Base-by-base conservation (phyloP, 2,797 vertebrate genomes). In the Enoplosus armatus region DNA sequence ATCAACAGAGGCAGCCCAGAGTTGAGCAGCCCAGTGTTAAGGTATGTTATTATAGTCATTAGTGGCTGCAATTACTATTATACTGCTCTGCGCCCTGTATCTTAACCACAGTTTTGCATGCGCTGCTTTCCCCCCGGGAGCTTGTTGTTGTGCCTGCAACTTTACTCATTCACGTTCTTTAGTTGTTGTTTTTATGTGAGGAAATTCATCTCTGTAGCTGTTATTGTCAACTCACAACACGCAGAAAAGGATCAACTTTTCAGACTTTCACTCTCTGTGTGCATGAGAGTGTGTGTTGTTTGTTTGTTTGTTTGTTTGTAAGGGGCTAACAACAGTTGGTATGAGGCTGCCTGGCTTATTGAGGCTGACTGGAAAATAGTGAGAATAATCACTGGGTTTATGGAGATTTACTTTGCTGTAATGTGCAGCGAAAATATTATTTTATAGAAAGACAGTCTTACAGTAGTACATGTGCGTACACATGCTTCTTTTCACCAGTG, bases 41-140 rank as follows among this genome's bases (percentile, higher is more conserved):
- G 92, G 89, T 95, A 90, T 92, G 91, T 92, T 93, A 93, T 95
- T 95, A 94, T 95, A 86, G 89, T 94, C 92, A 94, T 95, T 94
- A 93, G 93, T 85, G 83, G 75, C 82, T 85, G 81, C 90, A 93
- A 95, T 94, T 92, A 90, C 86, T 84, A 84, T 90, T 87, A 87
- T 84, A 91, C 79, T 79, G 83, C 90, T 89, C 74, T 80, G 84
- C 88, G 84, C 89, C 80, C 80, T 86, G 85, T 86, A 84, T 85
- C 80, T 87, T 81, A 83, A 87, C 48, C 74, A 75, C 79, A 59
- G 77, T 73, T 79, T 72, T 68, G 62, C 58, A 72, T 68, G 22
- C 47, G 22, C 66, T 55, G 61, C 73, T 77, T 82, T 86, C 39
- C 71, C 71, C 53, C 50, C 14, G 26, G 66, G 78, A 78, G 75